Percentiles rank a stretch among this genome's conserved stretches.
Evolutionary conservation across 2,888 invertebrate genomes (phyloP).

Genomic region (Apoda limacodes): DNA sequence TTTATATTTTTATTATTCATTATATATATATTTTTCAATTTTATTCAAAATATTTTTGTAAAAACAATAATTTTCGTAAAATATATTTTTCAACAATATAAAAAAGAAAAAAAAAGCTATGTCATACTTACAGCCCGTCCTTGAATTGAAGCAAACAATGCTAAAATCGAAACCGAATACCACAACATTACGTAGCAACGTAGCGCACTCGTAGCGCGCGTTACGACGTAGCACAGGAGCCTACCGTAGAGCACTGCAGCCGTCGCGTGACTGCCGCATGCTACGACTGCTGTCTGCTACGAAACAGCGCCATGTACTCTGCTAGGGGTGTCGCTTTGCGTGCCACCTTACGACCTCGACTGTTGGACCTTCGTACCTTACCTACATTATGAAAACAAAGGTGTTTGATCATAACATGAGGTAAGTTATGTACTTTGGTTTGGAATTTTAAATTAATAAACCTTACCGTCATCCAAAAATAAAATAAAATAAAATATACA

Average conservation of each 20-base stretch:
- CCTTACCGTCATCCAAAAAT: constrained; percentile 1
- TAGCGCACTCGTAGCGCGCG: constrained; percentile 28
- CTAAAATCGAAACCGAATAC: constrained; percentile 46
- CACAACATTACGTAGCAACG: constrained; percentile 49
- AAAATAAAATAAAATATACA: constrained; percentile 5
- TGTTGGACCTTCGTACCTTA: constrained; percentile 43
- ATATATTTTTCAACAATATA: not conserved
- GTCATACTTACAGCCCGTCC: constrained; percentile 56
- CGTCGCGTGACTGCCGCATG: constrained; percentile 60
- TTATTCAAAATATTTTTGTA: too few species aligned
- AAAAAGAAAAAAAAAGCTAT: not conserved
- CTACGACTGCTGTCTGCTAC: constrained; percentile 27
- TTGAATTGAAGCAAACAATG: constrained; percentile 53
- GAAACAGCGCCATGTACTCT: constrained; percentile 23
- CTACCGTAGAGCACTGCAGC: constrained; percentile 36
- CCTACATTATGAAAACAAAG: constrained; percentile 57
- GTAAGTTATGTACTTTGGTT: constrained; percentile 32
- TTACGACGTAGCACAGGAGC: constrained; percentile 33
- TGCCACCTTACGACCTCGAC: constrained; percentile 23
- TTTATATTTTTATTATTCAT: too few species aligned
- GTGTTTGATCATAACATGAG: constrained; percentile 45
- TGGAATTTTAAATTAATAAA: constrained; percentile 9
- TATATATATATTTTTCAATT: too few species aligned
- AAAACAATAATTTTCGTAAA: not conserved
- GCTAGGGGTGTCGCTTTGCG: constrained; percentile 20